phyloP scores from a whole-genome alignment of 2,113 vertebrate species.

The Ctenomys sociabilis region DNA sequence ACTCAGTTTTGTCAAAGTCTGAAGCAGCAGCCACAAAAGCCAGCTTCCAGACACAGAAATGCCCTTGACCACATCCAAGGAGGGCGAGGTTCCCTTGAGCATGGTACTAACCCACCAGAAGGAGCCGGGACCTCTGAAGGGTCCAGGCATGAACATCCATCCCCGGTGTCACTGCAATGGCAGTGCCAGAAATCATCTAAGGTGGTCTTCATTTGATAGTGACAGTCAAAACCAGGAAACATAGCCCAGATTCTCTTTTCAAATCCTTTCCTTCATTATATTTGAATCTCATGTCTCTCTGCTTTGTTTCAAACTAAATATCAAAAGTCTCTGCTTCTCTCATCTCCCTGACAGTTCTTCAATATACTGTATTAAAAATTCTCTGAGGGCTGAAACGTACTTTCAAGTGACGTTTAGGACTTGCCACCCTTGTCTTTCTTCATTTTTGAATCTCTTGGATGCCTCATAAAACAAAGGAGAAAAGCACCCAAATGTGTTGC shows the following conservation, averaged over 20 bases:
- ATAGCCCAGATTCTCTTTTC: slow-evolving; percentile 54
- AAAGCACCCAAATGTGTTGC: neutral
- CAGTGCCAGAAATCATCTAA: rapidly evolving
- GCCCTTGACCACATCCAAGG: neutral
- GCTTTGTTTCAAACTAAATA: slow-evolving; percentile 76
- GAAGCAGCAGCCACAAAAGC: neutral
- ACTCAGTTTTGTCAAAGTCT: neutral
- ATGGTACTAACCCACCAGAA: neutral
- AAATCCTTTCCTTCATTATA: neutral
- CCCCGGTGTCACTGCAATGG: rapidly evolving
- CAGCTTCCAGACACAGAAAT: neutral
- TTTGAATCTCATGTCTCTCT: rapidly evolving
- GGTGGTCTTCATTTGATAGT: neutral
- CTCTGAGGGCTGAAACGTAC: neutral
- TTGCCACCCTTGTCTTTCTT: slow-evolving; percentile 13
- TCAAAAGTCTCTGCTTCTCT: slow-evolving; percentile 66
- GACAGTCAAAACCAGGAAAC: neutral
- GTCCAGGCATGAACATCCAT: rapidly evolving
- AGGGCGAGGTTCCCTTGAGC: neutral
- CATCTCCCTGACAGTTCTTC: slow-evolving; percentile 60
- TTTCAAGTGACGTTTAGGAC: slow-evolving; percentile 39
- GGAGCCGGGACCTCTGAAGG: neutral
- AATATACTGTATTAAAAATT: slow-evolving; percentile 41
- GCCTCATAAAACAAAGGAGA: slow-evolving; percentile 65
- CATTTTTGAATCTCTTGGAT: slow-evolving; percentile 53